phyloP scores from a whole-genome alignment of 2,797 vertebrate genomes.

The Parauchenoglanis ngamensis region DNA sequence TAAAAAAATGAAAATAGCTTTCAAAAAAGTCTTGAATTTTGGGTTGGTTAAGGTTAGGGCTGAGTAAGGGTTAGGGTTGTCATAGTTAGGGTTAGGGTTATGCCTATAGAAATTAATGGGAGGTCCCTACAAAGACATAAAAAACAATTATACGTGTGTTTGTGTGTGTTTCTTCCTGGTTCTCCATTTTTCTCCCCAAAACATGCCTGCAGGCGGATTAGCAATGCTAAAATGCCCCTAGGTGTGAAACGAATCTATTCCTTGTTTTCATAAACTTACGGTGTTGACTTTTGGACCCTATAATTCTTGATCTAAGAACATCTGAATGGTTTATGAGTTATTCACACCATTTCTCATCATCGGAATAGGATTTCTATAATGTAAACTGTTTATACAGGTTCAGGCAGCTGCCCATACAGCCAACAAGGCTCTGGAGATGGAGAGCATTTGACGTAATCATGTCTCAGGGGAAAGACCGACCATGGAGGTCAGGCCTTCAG shows the following conservation, averaged over 20 bases:
- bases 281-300: neutral
- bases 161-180: neutral
- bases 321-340: neutral
- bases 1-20: too few relatives aligned
- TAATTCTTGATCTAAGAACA: neutral
- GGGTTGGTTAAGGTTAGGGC: too few relatives aligned
- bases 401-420: neutral
- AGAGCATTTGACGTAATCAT: neutral
- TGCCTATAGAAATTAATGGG: too few relatives aligned
- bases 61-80: too few relatives aligned
- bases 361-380: neutral
- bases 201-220: neutral
- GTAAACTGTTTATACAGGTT: neutral
- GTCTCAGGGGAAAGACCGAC: neutral
- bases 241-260: neutral
- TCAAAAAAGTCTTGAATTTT: too few relatives aligned
- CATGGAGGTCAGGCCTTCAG: slow-evolving; percentile 7
- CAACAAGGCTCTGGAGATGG: neutral
- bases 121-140: too few relatives aligned
- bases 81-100: too few relatives aligned
- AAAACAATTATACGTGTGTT: too few relatives aligned
- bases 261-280: neutral
- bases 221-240: neutral
- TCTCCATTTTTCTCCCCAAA: neutral
- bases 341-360: neutral